Evolutionary conservation across 2,113 vertebrate species (phyloP).

Genomic region (Silurus glanis): DNA sequence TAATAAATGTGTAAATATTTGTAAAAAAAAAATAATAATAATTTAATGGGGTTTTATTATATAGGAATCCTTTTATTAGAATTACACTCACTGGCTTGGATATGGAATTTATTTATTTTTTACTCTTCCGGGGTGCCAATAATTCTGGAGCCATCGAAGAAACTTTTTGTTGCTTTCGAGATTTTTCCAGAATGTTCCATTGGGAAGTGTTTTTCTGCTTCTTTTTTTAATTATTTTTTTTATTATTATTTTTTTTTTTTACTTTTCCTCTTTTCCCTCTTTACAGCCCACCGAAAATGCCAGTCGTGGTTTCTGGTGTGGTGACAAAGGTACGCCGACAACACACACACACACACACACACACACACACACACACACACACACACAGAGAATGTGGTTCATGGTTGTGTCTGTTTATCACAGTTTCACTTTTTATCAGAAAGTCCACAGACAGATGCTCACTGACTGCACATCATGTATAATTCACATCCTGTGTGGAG

Average conservation of each 20-base stretch:
- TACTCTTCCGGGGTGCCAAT: background rate
- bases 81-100: no score
- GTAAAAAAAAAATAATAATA: no score
- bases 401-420: background rate
- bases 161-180: background rate
- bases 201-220: background rate
- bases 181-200: background rate
- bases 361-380: background rate
- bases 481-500: constrained; percentile 31
- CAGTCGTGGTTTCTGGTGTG: constrained; percentile 91
- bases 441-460: constrained; percentile 6
- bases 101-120: no score
- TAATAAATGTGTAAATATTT: no score
- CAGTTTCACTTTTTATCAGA: background rate
- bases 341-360: background rate
- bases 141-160: background rate
- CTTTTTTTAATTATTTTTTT: background rate
- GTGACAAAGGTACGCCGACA: constrained; percentile 86
- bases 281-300: constrained; percentile 84
- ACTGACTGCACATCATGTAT: constrained; percentile 22
- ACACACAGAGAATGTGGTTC: background rate
- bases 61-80: no score
- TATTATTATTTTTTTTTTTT: background rate
- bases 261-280: constrained; percentile 31
- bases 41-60: no score